A percentile compares a stretch with the other conserved stretches of the same genome.
Conservation (phyloP, 1,140 invertebrate genomes). For the Heliconius melpomene region DNA sequence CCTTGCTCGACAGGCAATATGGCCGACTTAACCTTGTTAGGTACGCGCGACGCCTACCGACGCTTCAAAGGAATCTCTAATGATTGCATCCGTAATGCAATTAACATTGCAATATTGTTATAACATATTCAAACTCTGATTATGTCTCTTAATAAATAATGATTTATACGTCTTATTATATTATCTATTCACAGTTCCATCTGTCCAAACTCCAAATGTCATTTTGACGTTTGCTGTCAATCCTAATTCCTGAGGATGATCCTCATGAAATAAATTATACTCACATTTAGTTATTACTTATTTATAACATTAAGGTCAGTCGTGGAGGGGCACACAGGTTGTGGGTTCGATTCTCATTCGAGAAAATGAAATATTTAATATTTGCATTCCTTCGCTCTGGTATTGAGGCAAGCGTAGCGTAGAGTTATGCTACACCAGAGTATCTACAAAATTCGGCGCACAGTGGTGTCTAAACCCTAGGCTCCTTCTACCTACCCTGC, state of each 20-base stretch:
- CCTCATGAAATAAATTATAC: too few species aligned
- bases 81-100: constrained; percentile 46
- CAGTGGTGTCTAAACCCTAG: too few species aligned
- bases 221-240: neutral
- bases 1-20: constrained; percentile 37
- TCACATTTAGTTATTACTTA: neutral
- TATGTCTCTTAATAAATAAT: constrained; percentile 16
- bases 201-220: neutral
- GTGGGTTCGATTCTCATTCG: too few species aligned
- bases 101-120: constrained; percentile 40
- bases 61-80: constrained; percentile 49
- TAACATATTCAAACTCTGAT: constrained; percentile 35
- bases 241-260: too few species aligned
- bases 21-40: constrained; percentile 45
- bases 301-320: neutral
- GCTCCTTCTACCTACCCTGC: too few species aligned
- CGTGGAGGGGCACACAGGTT: too few species aligned
- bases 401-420: too few species aligned
- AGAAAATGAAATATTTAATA: too few species aligned
- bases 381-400: too few species aligned
- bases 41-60: constrained; percentile 34
- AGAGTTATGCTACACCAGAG: too few species aligned
- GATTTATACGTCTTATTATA: constrained; percentile 20
- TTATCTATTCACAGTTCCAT: constrained; percentile 6
- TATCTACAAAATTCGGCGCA: too few species aligned